A percentile compares a stretch with the other conserved stretches of the same genome.
phyloP scores from a whole-genome alignment of 2,888 invertebrate species.

The Chrysopilus asiliformis region DNA sequence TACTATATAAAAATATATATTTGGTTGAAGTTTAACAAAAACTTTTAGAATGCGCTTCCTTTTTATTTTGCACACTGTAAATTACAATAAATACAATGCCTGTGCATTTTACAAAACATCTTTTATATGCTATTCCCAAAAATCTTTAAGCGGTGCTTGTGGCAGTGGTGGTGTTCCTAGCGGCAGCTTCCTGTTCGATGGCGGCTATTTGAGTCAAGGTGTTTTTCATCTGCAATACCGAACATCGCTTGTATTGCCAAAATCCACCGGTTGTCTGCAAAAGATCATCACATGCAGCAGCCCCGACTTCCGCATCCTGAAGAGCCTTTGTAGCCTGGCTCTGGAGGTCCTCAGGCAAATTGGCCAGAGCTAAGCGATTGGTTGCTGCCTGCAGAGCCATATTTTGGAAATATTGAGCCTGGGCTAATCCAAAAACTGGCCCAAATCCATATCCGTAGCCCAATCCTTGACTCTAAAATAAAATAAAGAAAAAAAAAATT shows the following conservation, averaged over 20 bases:
- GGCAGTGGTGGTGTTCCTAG: neutral
- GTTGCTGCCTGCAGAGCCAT: slow-evolving; percentile 3
- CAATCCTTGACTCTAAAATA: slow-evolving; percentile 1
- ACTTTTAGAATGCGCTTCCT: too few species aligned
- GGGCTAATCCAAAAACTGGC: neutral
- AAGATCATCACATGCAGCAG: slow-evolving; percentile 1
- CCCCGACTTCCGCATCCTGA: slow-evolving; percentile 1
- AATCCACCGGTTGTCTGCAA: neutral
- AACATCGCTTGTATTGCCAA: slow-evolving; percentile 6
- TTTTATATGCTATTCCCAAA: too few species aligned
- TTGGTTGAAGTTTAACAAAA: too few species aligned
- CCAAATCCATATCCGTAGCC: slow-evolving; percentile 3
- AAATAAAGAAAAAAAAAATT: neutral
- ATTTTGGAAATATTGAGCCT: neutral
- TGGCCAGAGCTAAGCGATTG: neutral
- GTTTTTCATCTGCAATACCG: neutral
- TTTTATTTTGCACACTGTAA: too few species aligned
- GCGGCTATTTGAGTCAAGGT: neutral
- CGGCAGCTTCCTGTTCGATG: slow-evolving; percentile 1
- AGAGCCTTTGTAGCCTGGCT: neutral
- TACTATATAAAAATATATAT: too few species aligned
- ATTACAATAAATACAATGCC: too few species aligned
- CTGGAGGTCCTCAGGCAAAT: slow-evolving; percentile 4
- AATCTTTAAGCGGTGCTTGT: neutral
- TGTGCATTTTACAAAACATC: too few species aligned